Conservation (phyloP, 1,140 invertebrate genomes). For the Drosophila carrolli region DNA sequence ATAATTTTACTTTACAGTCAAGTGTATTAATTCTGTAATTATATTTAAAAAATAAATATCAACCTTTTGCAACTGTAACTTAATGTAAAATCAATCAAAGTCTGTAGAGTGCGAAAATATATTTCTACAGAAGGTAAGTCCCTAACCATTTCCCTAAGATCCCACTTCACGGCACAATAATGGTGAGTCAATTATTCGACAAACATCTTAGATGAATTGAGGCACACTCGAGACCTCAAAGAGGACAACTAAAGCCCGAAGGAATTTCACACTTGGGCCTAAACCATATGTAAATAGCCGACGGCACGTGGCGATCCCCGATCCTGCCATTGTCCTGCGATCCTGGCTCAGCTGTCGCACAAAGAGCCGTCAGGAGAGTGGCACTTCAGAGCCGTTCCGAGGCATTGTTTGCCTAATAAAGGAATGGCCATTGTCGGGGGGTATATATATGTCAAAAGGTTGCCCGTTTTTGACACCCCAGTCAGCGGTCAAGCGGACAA, state of each 20-base stretch:
- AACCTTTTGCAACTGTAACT: no score
- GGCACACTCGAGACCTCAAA: slow-evolving; percentile 5
- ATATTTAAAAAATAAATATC: no score
- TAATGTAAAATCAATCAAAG: slow-evolving; percentile 2
- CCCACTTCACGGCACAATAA: slow-evolving; percentile 9
- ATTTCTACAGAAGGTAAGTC: background rate
- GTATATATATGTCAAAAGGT: slow-evolving; percentile 77
- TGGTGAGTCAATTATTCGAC: slow-evolving; percentile 31
- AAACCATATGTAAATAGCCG: slow-evolving; percentile 60
- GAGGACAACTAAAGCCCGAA: slow-evolving; percentile 8
- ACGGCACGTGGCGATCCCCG: slow-evolving; percentile 18
- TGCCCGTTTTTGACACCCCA: slow-evolving; percentile 62
- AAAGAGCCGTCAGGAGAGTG: slow-evolving; percentile 61
- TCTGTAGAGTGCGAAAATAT: background rate
- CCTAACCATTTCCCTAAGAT: background rate
- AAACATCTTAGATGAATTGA: slow-evolving; percentile 23
- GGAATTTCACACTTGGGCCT: slow-evolving; percentile 56
- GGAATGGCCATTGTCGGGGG: slow-evolving; percentile 67
- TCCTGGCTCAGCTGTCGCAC: slow-evolving; percentile 61
- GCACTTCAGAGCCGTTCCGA: slow-evolving; percentile 40
- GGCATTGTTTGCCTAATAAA: slow-evolving; percentile 76
- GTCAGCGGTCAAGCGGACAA: slow-evolving; percentile 64
- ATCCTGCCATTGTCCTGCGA: slow-evolving; percentile 13
- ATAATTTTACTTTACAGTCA: no score
- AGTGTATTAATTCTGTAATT: no score